Evolutionary conservation across 2,113 vertebrate species (phyloP), one percentile per base, ranked within the genome.

Genomic region (Pseudois nayaur): DNA sequence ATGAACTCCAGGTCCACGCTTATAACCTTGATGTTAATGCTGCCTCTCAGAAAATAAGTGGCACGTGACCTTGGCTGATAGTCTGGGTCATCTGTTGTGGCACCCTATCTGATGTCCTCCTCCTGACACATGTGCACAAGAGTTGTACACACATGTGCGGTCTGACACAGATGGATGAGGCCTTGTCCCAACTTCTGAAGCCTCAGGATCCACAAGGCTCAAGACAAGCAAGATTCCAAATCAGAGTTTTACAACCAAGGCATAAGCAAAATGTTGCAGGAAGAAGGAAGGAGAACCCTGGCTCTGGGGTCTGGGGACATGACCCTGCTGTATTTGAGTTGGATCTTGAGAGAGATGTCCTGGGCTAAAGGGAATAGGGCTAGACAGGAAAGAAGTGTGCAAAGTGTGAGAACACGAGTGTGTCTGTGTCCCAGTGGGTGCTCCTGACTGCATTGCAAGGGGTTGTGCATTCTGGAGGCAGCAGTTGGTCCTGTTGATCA

Each of bases 341-440:
- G 25, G 31, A 11, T 40, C 59, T 29, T 29, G 33, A 79, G 8
- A 1, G 60, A 25, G 45, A 36, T n/a, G 29, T 86, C 83, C 16
- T 21, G 16, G 23, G n/a, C 67, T n/a, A 1, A 21, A 79, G 27
- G 2, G 29, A 85, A 52, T 6, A n/a, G 15, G 59, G 3, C 59
- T n/a, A 50, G 21, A 36, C 6, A 83, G 62, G 29, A n/a, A 36
- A 54, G 11, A 16, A 9, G 12, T 19, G 2, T 82, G 54, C 60
- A 57, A 4, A 3, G 36, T 40, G 40, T 7, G 17, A 16, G 8
- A 31, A 89, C 21, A 1, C 5, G 2, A 67, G 50, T 33, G 21
- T 19, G 10, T 55, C 33, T 27, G 0, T 6, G 55, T 62, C 54
- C 57, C 33, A 10, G 10, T 6, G 3, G 15, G 1, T 0, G 6